A percentile compares a stretch with the other conserved stretches of the same genome.
These are phyloP conservation scores for Sesia bembeciformis DNA, from an alignment of 2,888 invertebrate species.

Conservation along the genomic window DNA sequence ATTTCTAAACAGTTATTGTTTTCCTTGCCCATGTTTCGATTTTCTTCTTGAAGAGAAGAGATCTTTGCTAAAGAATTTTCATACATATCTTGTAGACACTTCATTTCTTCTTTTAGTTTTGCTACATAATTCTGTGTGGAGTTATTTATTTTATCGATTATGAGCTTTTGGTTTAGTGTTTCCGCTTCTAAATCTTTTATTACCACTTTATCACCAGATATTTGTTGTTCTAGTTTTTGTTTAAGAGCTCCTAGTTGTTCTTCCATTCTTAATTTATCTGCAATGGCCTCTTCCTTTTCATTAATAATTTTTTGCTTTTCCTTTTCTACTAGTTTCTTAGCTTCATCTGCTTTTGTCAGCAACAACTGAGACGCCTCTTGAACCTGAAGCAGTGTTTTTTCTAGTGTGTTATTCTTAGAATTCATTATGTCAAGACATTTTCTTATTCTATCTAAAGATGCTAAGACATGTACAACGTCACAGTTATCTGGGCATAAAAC, in stretches of 20 bases:
- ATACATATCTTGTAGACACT: conserved; percentile 33
- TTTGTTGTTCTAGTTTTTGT: conserved; percentile 37
- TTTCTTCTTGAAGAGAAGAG: conserved; percentile 27
- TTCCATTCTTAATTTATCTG: conserved; percentile 36
- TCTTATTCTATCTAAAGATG: conserved; percentile 40
- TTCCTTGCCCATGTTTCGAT: conserved; percentile 19
- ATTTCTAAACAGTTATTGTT: conserved; percentile 18
- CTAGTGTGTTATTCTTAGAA: conserved; percentile 31
- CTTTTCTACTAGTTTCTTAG: conserved; percentile 48
- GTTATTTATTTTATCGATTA: conserved; percentile 42
- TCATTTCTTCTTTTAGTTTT: conserved; percentile 43
- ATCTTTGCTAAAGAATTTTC: conserved; percentile 28
- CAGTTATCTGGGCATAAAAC: conserved; percentile 30
- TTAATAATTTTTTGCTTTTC: conserved; percentile 51
- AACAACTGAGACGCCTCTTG: conserved; percentile 54
- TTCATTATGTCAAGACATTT: conserved; percentile 30
- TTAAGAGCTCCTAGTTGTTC: conserved; percentile 34
- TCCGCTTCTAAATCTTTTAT: conserved; percentile 50
- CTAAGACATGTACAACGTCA: conserved; percentile 32
- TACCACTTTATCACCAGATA: conserved; percentile 25
- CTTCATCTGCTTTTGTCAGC: conserved; percentile 55
- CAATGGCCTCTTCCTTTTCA: conserved; percentile 55
- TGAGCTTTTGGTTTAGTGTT: conserved; percentile 46
- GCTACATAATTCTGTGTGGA: conserved; percentile 33
- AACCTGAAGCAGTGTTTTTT: conserved; percentile 43